Percentiles rank a stretch among this genome's conserved stretches.
Conservation (phyloP, 2,888 invertebrate species). For the Bursaphelenchus okinawaensis region DNA sequence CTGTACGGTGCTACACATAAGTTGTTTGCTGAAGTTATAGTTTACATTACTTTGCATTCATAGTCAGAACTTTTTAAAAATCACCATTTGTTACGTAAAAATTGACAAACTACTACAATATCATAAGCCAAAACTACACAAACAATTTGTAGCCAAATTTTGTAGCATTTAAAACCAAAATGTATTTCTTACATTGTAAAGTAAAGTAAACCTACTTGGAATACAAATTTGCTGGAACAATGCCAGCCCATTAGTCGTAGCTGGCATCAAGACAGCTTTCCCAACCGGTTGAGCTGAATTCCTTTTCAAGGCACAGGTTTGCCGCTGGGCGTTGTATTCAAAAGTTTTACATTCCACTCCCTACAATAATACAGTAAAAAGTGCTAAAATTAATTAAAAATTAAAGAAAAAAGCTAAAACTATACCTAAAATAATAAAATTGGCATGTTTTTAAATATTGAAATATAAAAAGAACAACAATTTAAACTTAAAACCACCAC, state of each 20-base stretch:
- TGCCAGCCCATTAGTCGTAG: constrained; percentile 32
- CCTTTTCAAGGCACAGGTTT: constrained; percentile 43
- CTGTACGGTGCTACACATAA: constrained; percentile 41
- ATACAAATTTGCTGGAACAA: constrained; percentile 56
- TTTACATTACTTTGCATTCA: neutral
- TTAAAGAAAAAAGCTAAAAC: constrained; percentile 1
- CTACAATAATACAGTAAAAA: constrained; percentile 19
- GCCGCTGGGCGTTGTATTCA: constrained; percentile 47
- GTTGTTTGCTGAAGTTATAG: constrained; percentile 17
- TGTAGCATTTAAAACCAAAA: neutral
- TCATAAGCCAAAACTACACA: no score
- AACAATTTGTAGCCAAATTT: no score
- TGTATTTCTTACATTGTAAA: neutral
- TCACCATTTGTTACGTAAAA: no score
- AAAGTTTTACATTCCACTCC: constrained; percentile 46
- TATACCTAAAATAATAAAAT: neutral
- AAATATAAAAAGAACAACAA: neutral
- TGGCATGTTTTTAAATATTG: neutral
- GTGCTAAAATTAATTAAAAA: neutral
- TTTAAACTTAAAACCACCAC: neutral
- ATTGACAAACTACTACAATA: no score
- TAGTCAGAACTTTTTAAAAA: neutral
- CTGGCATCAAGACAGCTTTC: constrained; percentile 37
- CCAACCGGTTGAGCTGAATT: constrained; percentile 49
- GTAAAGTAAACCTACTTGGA: constrained; percentile 30